Base-by-base conservation (phyloP, 2,888 invertebrate species). In the Polydesmus complanatus region DNA sequence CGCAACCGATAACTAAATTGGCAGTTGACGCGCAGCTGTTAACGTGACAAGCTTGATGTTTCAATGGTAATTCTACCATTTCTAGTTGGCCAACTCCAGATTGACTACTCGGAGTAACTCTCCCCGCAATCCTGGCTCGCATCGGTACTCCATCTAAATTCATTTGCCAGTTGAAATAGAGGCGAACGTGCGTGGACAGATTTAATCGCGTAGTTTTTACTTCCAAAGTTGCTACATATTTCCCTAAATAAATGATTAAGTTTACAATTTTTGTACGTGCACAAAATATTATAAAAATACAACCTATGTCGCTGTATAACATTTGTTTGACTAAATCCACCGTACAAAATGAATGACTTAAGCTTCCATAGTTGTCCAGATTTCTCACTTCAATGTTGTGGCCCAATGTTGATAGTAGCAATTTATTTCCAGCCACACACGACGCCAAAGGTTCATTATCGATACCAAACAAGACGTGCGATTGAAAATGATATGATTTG, bases 111-210 rank as follows among this genome's bases (percentile, higher is more conserved):
- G 85, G 85, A 14, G 85, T 86, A 0, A 85, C 85, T 68, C 83
- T 76, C 1, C 85, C 86, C 1, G 86, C 86, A 61, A 86, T 85
- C 58, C 86, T 75, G 21, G 83, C 84, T 62, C 83, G 74, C 78
- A 83, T 81, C 19, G 70, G 69, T 27, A 68, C 68, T 73, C 77
- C 71, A 73, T 77, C 54, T 23, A 66, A 64, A 67, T 68, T 77
- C 68, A 78, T 75, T 69, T 83, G 82, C 83, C 87, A 87, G 70
- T 86, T 85, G 2, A 85, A 80, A 70, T 88, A 88, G 25, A 86
- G 80, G 61, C 86, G 77, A n/a, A 81, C 79, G 66, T 83, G 83
- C 60, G 71, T 69, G 61, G 72, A 73, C 27, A 71, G 70, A 3
- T 70, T 69, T 54, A 72, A 72, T 54, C 72, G 68, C 49, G 72